Percentiles rank a stretch among this genome's conserved stretches.
These are phyloP conservation scores for Epistrophe eligans DNA, from an alignment of 2,888 invertebrate genomes.

Conservation along the genomic window DNA sequence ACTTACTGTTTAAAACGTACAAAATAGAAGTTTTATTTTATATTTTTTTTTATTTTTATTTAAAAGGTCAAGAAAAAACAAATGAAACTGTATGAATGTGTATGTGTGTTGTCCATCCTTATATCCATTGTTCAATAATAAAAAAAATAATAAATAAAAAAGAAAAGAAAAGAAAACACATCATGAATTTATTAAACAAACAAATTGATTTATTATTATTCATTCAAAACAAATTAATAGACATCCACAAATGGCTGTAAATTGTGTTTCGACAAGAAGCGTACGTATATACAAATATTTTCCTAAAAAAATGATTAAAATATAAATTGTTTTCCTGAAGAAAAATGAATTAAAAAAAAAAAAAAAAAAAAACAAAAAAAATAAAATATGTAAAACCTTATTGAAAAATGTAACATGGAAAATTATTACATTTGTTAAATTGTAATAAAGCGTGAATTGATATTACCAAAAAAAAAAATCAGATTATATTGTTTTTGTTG, in stretches of 20 bases:
- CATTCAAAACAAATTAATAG: conserved; percentile 62
- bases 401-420: conserved; percentile 58
- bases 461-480: conserved; percentile 59
- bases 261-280: conserved; percentile 66
- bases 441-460: conserved; percentile 76
- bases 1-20: conserved; percentile 67
- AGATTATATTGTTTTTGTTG: background rate
- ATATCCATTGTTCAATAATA: conserved; percentile 62
- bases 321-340: conserved; percentile 58
- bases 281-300: conserved; percentile 66
- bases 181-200: conserved; percentile 48
- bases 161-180: conserved; percentile 46
- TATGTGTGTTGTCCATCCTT: conserved; percentile 69
- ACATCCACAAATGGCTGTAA: conserved; percentile 74
- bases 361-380: conserved; percentile 40
- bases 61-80: conserved; percentile 11
- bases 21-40: conserved; percentile 52
- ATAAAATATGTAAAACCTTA: conserved; percentile 55
- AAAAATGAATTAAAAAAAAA: conserved; percentile 27
- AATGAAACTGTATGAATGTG: conserved; percentile 61
- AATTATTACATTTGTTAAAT: conserved; percentile 74
- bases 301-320: conserved; percentile 64
- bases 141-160: conserved; percentile 32
- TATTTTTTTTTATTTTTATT: conserved; percentile 41
- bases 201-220: conserved; percentile 52